phyloP scores from a whole-genome alignment of 2,797 vertebrate species.

The Sebastes paucispinis region DNA sequence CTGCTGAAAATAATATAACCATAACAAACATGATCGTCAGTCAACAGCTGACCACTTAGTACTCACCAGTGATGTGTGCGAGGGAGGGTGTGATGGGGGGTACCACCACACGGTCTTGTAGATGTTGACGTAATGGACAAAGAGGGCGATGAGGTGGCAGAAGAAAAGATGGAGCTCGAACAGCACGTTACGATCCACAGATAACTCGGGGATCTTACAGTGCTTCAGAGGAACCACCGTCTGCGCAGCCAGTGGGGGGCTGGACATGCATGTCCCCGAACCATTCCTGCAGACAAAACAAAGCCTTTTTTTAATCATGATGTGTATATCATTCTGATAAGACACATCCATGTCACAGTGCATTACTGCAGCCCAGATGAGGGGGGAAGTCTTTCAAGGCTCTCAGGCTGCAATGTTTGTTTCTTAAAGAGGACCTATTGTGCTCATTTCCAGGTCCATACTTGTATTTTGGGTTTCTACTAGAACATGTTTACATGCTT shows the following conservation, averaged over 20 bases:
- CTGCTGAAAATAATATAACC: not conserved
- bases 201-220: conserved; percentile 96
- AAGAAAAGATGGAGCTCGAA: conserved; percentile 98
- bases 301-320: not conserved
- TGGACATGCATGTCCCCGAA: conserved; percentile 92
- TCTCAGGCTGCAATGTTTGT: not conserved
- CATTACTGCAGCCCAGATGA: not conserved
- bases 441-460: too few relatives aligned
- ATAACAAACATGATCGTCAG: not conserved
- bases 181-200: conserved; percentile 90
- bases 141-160: conserved; percentile 95
- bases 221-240: conserved; percentile 94
- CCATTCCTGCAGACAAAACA: conserved; percentile 84
- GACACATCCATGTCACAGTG: not conserved
- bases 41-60: not conserved
- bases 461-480: too few relatives aligned
- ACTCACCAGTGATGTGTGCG: conserved; percentile 95
- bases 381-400: too few relatives aligned
- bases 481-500: too few relatives aligned
- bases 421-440: too few relatives aligned
- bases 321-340: fast-evolving
- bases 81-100: conserved; percentile 93
- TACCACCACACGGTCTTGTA: conserved; percentile 99
- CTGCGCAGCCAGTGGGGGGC: conserved; percentile 94
- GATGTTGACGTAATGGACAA: conserved; percentile 99